These are phyloP conservation scores for Abrostola tripartita DNA, from an alignment of 2,888 invertebrate genomes.

Conservation along the genomic window DNA sequence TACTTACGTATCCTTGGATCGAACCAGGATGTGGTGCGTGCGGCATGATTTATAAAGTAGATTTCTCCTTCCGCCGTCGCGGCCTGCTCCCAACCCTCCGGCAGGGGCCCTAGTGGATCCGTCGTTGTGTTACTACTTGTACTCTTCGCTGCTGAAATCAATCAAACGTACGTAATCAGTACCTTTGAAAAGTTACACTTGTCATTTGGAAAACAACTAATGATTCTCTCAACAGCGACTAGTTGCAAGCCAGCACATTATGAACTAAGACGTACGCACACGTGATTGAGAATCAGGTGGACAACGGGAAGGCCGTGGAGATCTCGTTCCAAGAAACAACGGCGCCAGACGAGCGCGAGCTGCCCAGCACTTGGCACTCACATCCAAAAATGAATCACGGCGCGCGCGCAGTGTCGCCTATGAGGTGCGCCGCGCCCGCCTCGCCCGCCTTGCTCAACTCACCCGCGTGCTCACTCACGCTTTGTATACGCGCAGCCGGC, in stretches of 20 bases:
- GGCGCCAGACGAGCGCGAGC: constrained; percentile 74
- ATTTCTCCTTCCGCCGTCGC: constrained; percentile 95
- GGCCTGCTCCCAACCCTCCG: constrained; percentile 96
- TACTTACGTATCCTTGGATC: constrained; percentile 99
- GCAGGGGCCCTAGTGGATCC: constrained; percentile 92
- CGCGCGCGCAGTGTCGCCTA: constrained; percentile 24
- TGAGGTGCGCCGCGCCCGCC: constrained; percentile 23
- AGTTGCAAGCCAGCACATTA: constrained; percentile 79
- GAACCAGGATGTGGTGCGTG: constrained; percentile 98
- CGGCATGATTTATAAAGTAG: constrained; percentile 97
- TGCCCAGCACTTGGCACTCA: constrained; percentile 61
- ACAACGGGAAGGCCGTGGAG: constrained; percentile 76
- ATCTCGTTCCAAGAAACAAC: constrained; percentile 78
- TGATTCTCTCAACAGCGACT: constrained; percentile 85
- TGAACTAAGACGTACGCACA: constrained; percentile 74
- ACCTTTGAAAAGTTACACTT: constrained; percentile 56
- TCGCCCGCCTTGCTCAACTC: constrained; percentile 18
- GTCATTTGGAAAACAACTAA: constrained; percentile 58
- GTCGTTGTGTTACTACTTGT: constrained; percentile 85
- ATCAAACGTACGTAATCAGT: constrained; percentile 73
- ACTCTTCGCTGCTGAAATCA: constrained; percentile 88
- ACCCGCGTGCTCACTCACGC: constrained; percentile 58
- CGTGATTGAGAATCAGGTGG: constrained; percentile 75
- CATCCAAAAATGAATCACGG: constrained; percentile 63
- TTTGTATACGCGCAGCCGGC: constrained; percentile 49